Conservation (phyloP, 2,888 invertebrate genomes). For the Balanococcus diminutus region DNA sequence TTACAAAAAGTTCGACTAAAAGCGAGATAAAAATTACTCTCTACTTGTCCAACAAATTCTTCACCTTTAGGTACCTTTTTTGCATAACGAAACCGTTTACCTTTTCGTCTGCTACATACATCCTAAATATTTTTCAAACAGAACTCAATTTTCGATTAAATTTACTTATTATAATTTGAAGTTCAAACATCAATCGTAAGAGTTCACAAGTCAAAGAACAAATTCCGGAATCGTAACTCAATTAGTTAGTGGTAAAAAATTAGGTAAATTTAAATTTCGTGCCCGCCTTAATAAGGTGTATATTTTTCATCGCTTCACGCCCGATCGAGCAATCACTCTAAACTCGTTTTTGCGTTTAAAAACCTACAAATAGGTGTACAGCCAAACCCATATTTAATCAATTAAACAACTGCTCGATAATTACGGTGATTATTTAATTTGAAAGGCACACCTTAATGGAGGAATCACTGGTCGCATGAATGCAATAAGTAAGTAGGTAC, state of each 20-base stretch:
- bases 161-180: not conserved
- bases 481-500: no score
- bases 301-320: not conserved
- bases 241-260: not conserved
- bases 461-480: not conserved
- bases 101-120: not conserved
- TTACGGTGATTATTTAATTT: slow-evolving; percentile 30
- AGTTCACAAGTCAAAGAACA: slow-evolving; percentile 5
- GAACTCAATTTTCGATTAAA: not conserved
- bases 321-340: not conserved
- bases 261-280: not conserved
- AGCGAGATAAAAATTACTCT: no score
- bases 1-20: no score
- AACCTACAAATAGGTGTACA: not conserved
- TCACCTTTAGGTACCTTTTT: not conserved
- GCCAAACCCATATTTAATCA: not conserved
- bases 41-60: not conserved
- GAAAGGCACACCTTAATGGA: not conserved
- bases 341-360: not conserved
- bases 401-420: not conserved
- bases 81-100: not conserved
- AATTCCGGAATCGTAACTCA: not conserved
- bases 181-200: not conserved
- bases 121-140: not conserved
- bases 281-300: not conserved